Base-by-base conservation (phyloP, 2,113 vertebrate species). In the Hydrochoerus hydrochaeris region DNA sequence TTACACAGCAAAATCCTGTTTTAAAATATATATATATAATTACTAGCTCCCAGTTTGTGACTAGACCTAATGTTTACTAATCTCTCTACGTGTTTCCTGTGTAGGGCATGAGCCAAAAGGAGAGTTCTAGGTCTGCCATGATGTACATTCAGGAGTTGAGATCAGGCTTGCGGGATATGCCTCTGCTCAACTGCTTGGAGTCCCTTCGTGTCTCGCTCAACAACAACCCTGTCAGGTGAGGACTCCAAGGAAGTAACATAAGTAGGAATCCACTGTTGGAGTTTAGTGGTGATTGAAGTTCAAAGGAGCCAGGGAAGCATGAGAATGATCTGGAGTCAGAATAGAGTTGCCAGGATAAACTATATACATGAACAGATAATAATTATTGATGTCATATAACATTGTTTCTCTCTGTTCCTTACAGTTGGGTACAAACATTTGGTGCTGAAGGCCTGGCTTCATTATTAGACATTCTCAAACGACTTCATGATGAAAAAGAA, bases 211-310 rank as follows among this genome's bases (percentile, higher is more conserved):
- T 99, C 30, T 99, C 99, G 32, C 99, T 99, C 92, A 99, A 99
- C 97, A 99, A 99, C 98, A 99, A 99, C 96, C 99, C 99, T 85
- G 99, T 99, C 98, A 99, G 99, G 99, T 99, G 97, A 98, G 95
- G 22, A 65, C 95, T 95, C 63, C 85, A 19, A 77, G 44, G 35
- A 65, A 20, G 8, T 81, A 90, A 52, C 20, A 85, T 62, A 60
- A 81, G 10, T 83, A n/a, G 88, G 71, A 94, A 62, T 52, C 49
- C n/a, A 87, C 12, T 12, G 14, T 49, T 89, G 32, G 41, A 92
- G 46, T 88, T 95, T 41, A 58, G 35, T 57, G 46, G 67, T 26
- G 44, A 75, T 24, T 89, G 16, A 87, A 22, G 62, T 82, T 58
- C 60, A 38, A 1, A 90, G 71, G 85, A 95, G 35, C 11, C 10